Evolutionary conservation across 1,140 invertebrate species (phyloP), one percentile per base, ranked within the genome.

Genomic region (Cataglyphis hispanica): DNA sequence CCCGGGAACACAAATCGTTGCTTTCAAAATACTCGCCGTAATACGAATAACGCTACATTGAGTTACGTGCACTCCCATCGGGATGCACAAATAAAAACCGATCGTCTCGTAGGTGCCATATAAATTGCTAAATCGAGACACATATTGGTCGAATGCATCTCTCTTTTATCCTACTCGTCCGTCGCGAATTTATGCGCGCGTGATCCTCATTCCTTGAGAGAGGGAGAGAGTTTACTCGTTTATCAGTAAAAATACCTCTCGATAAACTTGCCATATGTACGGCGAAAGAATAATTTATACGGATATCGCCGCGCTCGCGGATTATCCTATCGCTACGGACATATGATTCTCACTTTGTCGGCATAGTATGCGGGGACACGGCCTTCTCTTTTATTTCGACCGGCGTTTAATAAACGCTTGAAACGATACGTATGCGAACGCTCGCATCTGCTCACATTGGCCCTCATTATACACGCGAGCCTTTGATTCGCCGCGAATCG

Each of bases 251-350:
- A 85, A 64, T 64, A 22, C 2, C 31, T 2, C 60, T 22, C 8
- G n/a, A 46, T 34, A 43, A 46, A 37, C 37, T 19, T 25, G 22
- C 10, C 27, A 43, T 64, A 31, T 3, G n/a, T 19, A 56, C 7
- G n/a, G 25, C 46, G 19, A 43, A 56, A 50, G n/a, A 53, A 80
- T 67, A 67, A 87, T 86, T 67, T 56, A 69, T 58, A 69, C 37
- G 16, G 3, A 50, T n/a, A n/a, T 4, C 16, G n/a, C 8, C 22
- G 19, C 25, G 2, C 31, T 31, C 31, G 25, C 37, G 74, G 74
- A 87, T 78, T 78, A 85, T 64, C 13, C 16, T 22, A 40, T 58
- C 25, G 66, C 66, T 31, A 58, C 40, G 67, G 60, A 80, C 56
- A 34, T 31, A 43, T 40, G 72, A 56, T 72, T 46, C 31, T 56